phyloP scores from a whole-genome alignment of 2,888 invertebrate genomes.

The Dynastes maya region DNA sequence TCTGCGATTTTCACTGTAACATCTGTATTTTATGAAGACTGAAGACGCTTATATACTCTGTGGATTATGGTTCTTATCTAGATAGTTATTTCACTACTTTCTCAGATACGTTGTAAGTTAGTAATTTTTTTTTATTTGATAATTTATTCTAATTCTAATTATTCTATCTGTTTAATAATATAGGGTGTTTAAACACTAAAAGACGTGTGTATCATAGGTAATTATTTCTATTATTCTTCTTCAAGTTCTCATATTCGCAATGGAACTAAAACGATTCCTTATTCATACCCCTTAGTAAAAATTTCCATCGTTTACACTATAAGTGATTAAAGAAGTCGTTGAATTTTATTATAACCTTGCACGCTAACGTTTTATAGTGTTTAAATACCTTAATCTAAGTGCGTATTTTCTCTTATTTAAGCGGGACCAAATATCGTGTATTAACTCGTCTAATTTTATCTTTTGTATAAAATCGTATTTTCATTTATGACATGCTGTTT shows the following conservation, averaged over 20 bases:
- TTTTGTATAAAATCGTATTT: constrained; percentile 29
- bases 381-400: neutral
- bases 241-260: no score
- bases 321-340: neutral
- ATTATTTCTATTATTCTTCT: no score
- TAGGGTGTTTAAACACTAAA: constrained; percentile 33
- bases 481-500: neutral
- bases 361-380: constrained; percentile 14
- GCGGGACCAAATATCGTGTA: constrained; percentile 37
- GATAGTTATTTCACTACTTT: constrained; percentile 17
- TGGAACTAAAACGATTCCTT: no score
- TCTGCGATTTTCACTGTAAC: neutral
- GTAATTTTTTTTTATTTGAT: constrained; percentile 19
- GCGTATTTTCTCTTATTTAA: constrained; percentile 17
- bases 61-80: neutral
- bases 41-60: neutral
- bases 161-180: neutral
- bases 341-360: neutral
- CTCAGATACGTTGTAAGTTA: neutral
- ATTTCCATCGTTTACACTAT: no score
- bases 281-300: no score
- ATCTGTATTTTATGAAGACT: neutral
- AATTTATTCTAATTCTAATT: constrained; percentile 38
- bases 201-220: neutral
- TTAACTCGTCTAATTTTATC: constrained; percentile 2